These are phyloP conservation scores for Spisula solida DNA, from an alignment of 2,888 invertebrate genomes.

Conservation along the genomic window DNA sequence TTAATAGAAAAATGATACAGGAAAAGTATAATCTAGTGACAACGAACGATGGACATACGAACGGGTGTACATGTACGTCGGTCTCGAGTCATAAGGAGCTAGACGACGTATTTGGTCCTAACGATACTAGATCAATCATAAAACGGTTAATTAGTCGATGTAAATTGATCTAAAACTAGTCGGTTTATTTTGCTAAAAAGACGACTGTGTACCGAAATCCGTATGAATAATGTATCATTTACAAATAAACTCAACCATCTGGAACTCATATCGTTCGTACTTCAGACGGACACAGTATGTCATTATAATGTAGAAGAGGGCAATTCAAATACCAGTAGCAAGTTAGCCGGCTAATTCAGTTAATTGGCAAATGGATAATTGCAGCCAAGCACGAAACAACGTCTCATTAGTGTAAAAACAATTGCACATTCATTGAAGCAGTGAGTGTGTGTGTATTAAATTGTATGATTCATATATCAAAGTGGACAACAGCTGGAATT, in stretches of 20 bases:
- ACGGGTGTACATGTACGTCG: too few relatives aligned
- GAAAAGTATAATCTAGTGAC: too few relatives aligned
- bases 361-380: constrained; percentile 7
- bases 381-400: not conserved
- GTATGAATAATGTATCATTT: not conserved
- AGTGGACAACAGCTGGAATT: not conserved
- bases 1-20: too few relatives aligned
- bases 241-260: not conserved
- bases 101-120: too few relatives aligned
- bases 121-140: too few relatives aligned
- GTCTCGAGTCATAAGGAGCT: too few relatives aligned
- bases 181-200: not conserved
- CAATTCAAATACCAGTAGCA: not conserved
- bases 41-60: too few relatives aligned
- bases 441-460: not conserved
- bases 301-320: not conserved
- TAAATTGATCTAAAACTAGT: not conserved
- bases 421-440: not conserved
- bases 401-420: not conserved
- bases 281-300: not conserved
- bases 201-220: not conserved
- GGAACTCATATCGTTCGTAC: not conserved
- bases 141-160: too few relatives aligned
- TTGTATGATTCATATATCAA: not conserved
- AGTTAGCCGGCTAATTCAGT: not conserved